Percentiles rank a stretch among this genome's conserved stretches.
phyloP scores from a whole-genome alignment of 2,797 vertebrate species.

The Ceryle rudis region DNA sequence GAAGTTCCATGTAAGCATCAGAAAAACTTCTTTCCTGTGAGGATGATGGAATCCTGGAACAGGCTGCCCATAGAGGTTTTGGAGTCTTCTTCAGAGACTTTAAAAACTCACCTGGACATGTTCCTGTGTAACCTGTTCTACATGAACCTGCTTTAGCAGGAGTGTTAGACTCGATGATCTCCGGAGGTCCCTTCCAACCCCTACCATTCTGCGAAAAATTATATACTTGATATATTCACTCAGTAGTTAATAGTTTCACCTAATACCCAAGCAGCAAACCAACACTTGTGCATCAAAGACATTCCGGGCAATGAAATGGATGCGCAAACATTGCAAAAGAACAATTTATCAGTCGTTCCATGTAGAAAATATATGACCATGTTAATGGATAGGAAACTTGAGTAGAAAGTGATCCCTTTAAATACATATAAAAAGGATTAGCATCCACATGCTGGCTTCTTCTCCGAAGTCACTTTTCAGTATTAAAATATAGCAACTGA shows the following conservation, averaged over 20 bases:
- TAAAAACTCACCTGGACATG: neutral
- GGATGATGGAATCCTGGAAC: neutral
- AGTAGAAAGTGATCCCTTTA: neutral
- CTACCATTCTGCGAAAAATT: neutral
- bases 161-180: too few relatives aligned
- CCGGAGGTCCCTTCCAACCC: neutral
- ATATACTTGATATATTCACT: neutral
- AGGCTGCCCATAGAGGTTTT: neutral
- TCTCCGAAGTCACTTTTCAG: neutral
- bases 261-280: neutral
- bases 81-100: neutral
- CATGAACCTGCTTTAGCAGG: too few relatives aligned
- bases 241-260: neutral
- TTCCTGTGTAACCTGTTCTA: neutral
- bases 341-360: neutral
- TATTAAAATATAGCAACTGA: neutral
- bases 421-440: neutral
- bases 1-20: neutral
- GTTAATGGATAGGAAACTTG: neutral
- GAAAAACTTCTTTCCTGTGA: neutral
- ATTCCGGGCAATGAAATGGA: neutral
- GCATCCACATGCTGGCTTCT: neutral
- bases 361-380: neutral
- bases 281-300: neutral
- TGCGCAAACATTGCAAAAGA: neutral